Percentiles rank a stretch among this genome's conserved stretches.
phyloP scores from a whole-genome alignment of 1,140 invertebrate species.

The Homarus americanus region DNA sequence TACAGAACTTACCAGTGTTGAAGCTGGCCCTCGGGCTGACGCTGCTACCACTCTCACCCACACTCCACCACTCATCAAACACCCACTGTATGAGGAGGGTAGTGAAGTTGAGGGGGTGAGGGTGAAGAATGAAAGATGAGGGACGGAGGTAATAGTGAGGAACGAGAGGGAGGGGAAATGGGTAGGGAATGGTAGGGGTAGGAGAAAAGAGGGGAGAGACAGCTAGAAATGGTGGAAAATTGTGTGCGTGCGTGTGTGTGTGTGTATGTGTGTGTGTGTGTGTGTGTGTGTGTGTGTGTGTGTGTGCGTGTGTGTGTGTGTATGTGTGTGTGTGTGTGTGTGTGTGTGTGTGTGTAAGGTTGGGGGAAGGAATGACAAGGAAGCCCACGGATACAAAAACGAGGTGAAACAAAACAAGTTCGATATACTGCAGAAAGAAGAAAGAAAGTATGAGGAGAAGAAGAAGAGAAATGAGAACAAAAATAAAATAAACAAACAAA shows the following conservation, averaged over 20 bases:
- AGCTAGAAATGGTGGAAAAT: too few species aligned
- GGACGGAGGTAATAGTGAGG: neutral
- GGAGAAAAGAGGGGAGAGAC: neutral
- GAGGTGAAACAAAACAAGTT: too few species aligned
- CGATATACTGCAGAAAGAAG: too few species aligned
- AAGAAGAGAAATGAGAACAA: too few species aligned
- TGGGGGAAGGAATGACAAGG: too few species aligned
- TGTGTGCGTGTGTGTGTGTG: conserved; percentile 3
- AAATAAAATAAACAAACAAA: too few species aligned
- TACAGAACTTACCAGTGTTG: too few species aligned
- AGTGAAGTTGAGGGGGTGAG: neutral
- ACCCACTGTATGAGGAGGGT: neutral
- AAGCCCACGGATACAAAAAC: too few species aligned
- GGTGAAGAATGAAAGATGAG: too few species aligned
- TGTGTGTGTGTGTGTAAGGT: neutral
- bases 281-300: conserved; percentile 20
- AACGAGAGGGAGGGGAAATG: conserved; percentile 14
- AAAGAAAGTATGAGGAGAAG: too few species aligned
- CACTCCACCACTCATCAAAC: too few species aligned
- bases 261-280: conserved; percentile 23
- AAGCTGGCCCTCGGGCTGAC: too few species aligned
- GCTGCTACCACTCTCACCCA: neutral
- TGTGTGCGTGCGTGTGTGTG: neutral
- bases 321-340: conserved; percentile 2
- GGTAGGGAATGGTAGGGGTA: conserved; percentile 24